Evolutionary conservation across 2,113 vertebrate genomes (phyloP), one percentile per base, ranked within the genome.

Genomic region (Proterorhinus semilunaris): DNA sequence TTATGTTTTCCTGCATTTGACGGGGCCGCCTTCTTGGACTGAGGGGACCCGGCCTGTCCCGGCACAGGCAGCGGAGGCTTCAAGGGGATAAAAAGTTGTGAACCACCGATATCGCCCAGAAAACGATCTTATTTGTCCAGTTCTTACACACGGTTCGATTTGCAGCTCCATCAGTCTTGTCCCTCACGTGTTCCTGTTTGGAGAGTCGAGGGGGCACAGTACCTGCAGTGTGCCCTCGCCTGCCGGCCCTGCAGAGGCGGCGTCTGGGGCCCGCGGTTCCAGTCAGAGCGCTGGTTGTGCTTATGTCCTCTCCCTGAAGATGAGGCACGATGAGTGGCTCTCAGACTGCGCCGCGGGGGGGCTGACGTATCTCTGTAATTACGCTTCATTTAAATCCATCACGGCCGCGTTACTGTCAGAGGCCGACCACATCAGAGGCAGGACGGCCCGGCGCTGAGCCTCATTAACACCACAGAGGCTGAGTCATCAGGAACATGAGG

Each of bases 261-360:
- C 27, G 27, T 36, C 27, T 36, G 27, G 27, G 27, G 27, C 27
- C 27, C 4, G 3, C 4, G 4, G 27, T 36, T 36, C 27, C 27
- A 36, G 27, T 36, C 17, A 8, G 53, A 54, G 53, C 16, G 8
- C 53, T 55, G 53, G 53, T 27, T 27, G 53, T 27, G 17, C 27
- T 55, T 55, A 55, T 36, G 27, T 36, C 27, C 27, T 36, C 27
- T 36, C 27, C 53, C 10, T 10, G 11, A 10, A 6, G 58, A 61
- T 61, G 58, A 61, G 58, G 8, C 58, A 61, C 8, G 13, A 61
- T 61, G 58, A 61, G 36, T 61, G 36, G 58, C 13, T 36, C 13
- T 61, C 58, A 61, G 58, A 61, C 58, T 10, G 58, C 7, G 58
- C 58, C 15, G 58, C 58, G 57, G 57, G 57, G 57, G 58, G 42